Conservation (phyloP, 2,888 invertebrate species). For the Cotesia congregata region DNA sequence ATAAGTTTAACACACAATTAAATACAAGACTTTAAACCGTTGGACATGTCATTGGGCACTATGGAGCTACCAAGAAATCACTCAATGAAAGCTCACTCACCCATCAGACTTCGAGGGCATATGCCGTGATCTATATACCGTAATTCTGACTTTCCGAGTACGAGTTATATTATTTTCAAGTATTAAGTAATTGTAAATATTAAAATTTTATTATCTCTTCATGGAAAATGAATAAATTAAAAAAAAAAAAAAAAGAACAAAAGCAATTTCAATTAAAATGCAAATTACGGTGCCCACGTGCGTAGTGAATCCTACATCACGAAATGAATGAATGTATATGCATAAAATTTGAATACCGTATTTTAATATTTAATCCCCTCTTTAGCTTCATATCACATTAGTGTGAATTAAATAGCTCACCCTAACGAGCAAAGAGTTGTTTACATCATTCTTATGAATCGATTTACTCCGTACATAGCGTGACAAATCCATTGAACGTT, state of each 20-base stretch:
- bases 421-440: background rate
- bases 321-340: background rate
- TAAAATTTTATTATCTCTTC: background rate
- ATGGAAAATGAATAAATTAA: background rate
- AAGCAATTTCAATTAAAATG: background rate
- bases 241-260: too few species aligned
- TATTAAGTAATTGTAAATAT: background rate
- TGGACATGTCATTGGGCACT: slow-evolving; percentile 8
- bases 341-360: background rate
- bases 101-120: slow-evolving; percentile 1
- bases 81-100: slow-evolving; percentile 5
- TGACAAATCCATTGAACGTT: slow-evolving; percentile 40
- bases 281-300: background rate
- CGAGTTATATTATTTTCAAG: background rate
- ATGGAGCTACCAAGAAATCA: slow-evolving; percentile 3
- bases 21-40: background rate
- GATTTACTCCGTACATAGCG: slow-evolving; percentile 31
- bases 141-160: background rate
- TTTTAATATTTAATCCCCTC: background rate
- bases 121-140: background rate
- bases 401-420: background rate
- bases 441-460: slow-evolving; percentile 26
- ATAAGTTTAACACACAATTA: slow-evolving; percentile 17
- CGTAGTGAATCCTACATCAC: background rate
- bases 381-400: background rate